Base-by-base conservation (phyloP, 1,140 invertebrate species). In the Cylas formicarius region DNA sequence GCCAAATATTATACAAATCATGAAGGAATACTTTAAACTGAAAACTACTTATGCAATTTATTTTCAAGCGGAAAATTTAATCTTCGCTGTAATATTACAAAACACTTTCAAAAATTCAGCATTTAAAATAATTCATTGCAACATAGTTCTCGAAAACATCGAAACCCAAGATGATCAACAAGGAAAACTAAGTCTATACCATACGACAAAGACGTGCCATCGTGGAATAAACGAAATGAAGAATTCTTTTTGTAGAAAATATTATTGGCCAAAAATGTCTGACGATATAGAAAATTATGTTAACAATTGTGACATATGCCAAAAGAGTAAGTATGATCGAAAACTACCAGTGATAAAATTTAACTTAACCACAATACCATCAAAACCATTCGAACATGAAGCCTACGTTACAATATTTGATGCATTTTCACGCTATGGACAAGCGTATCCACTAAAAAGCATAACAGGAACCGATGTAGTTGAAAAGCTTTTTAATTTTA, bases 221-320 rank as follows among this genome's bases (percentile, higher is more conserved):
- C 29, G 43, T 40, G 52, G 55, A 14, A 54, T 57, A 3, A 48
- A 43, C 21, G 48, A 55, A 50, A 55, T 46, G 17, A 23, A 44
- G 18, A 8, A 14, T 4, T 32, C 43, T 4, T 9, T 55, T 19
- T 47, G 37, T 11, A 32, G 23, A 36, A 39, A 41, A 28, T 50
- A 37, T 27, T 57, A 52, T 38, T 55, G 52, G 47, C 46, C 45
- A 1, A 48, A 52, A 16, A 32, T 32, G 11, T 32, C 29, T 6
- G 32, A 34, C 4, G 32, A 34, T 17, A 34, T 34, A 4, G 32
- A 34, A 17, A 34, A 34, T n/a, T 34, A 34, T 34, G 11, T 34
- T 4, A 34, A 34, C 21, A 18, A 7, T 5, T 34, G 32, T 20
- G 6, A 34, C 18, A 14, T 18, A 19, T 34, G 32, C n/a, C 32